Base-by-base conservation (phyloP, 1,140 invertebrate species). In the Calephelis virginiensis region DNA sequence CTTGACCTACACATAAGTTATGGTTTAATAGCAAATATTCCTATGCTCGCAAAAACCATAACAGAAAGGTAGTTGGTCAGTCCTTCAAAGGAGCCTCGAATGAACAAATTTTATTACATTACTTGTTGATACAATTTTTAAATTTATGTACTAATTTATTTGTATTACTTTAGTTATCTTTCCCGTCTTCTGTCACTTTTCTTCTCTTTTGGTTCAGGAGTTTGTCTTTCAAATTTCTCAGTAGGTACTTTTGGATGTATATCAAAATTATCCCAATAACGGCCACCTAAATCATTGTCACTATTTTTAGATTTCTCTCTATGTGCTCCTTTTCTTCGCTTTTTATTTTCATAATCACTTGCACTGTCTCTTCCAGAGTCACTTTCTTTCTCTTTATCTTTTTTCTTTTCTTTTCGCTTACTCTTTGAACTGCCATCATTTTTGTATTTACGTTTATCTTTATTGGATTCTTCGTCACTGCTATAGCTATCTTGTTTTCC, bases 241-340 rank as follows among this genome's bases (percentile, higher is more conserved):
- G 67, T 49, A 7, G 49, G 49, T 43, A 5, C 64, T 47, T 43
- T 63, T 72, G 13, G 47, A 9, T 71, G 66, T 48, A 78, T 66
- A 60, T 81, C 77, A 72, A 79, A 78, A 28, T 11, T 72, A 43
- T 82, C 78, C 80, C 80, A 81, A 50, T 81, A 82, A 17, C 80
- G 71, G 12, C 70, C 69, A 8, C 72, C 66, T 5, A 73, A 56
- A 43, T 70, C 63, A 28, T 50, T 68, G 7, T 72, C 63, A 48
- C 53, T 66, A 53, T 68, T 65, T 37, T 66, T 56, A 38, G 7
- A 48, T 61, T 12, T 71, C 47, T 62, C 43, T 69, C 17, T 59
- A 43, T 48, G 38, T 60, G n/a, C 46, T 50, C 56, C 56, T 46
- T 37, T 13, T 64, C n/a, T 60, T 14, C 49, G 37, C 11, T 61